Percentiles rank a stretch among this genome's conserved stretches.
These are phyloP conservation scores for Trematocara nigrifrons DNA, from an alignment of 2,113 vertebrate species.

Conservation along the genomic window DNA sequence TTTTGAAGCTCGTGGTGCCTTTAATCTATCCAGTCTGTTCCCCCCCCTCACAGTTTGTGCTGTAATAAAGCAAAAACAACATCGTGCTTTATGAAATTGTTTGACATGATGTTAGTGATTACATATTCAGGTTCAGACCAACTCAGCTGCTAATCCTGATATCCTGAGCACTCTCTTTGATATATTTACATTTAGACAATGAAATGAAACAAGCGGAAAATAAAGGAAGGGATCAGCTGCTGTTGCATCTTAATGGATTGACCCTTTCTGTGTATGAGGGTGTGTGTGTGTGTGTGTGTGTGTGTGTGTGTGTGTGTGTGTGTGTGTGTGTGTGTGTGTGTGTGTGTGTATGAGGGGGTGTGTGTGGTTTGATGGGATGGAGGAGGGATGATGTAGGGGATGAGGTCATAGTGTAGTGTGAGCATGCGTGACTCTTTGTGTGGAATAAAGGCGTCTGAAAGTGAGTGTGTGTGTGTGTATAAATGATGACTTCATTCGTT, in stretches of 20 bases:
- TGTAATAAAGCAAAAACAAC: neutral
- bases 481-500: too few relatives aligned
- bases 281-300: neutral
- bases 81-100: neutral
- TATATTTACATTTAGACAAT: conserved; percentile 26
- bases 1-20: neutral
- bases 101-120: neutral
- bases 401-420: conserved; percentile 64
- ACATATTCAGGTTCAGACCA: neutral
- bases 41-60: neutral
- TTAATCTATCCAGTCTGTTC: neutral
- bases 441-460: too few relatives aligned
- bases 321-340: neutral
- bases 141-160: conserved; percentile 24
- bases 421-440: too few relatives aligned
- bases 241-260: conserved; percentile 53
- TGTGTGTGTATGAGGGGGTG: conserved; percentile 21
- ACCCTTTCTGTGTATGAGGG: conserved; percentile 24
- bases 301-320: neutral
- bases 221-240: conserved; percentile 60
- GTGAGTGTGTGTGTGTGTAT: neutral
- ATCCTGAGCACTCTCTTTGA: conserved; percentile 5
- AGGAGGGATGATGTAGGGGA: conserved; percentile 41
- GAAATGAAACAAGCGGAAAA: conserved; percentile 17
- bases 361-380: conserved; percentile 19